These are phyloP conservation scores for Penaeus japonicus DNA, from an alignment of 1,140 invertebrate species.

Conservation along the genomic window DNA sequence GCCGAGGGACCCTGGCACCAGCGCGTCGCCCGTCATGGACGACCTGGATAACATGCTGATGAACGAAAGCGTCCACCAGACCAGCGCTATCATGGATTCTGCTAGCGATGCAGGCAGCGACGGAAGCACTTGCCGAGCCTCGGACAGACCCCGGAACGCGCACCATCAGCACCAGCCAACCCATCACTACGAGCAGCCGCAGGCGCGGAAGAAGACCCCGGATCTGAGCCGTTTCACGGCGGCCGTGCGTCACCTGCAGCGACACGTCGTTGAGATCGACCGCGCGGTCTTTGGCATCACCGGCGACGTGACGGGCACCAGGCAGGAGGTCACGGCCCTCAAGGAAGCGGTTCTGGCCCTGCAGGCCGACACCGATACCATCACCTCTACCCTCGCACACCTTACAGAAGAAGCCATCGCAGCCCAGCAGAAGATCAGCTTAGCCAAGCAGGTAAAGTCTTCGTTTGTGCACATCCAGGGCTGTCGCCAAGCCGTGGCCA, in stretches of 20 bases:
- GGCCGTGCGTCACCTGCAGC: constrained; percentile 51
- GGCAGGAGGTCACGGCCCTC: constrained; percentile 28
- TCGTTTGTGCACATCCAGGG: no score
- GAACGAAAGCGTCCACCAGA: constrained; percentile 46
- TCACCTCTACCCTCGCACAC: constrained; percentile 42
- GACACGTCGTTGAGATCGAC: constrained; percentile 55
- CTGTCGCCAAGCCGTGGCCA: no score
- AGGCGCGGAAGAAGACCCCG: constrained; percentile 32
- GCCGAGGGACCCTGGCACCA: not conserved
- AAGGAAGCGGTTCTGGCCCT: constrained; percentile 37
- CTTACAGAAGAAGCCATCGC: constrained; percentile 50
- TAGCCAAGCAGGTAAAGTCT: constrained; percentile 35
- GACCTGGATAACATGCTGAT: constrained; percentile 49
- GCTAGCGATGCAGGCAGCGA: constrained; percentile 38
- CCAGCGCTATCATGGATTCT: constrained; percentile 3
- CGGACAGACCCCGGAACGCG: not conserved
- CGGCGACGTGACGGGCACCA: constrained; percentile 41
- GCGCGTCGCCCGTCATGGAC: constrained; percentile 47
- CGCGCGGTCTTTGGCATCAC: constrained; percentile 49
- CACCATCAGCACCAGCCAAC: constrained; percentile 21
- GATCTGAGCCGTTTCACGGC: constrained; percentile 45
- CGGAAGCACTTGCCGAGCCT: constrained; percentile 35
- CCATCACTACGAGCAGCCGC: constrained; percentile 23
- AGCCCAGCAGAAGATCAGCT: constrained; percentile 40
- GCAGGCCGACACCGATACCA: constrained; percentile 49